Percentiles rank a stretch among this genome's conserved stretches.
These are phyloP conservation scores for Chrysemys picta DNA, from an alignment of 2,113 vertebrate species.

Conservation along the genomic window DNA sequence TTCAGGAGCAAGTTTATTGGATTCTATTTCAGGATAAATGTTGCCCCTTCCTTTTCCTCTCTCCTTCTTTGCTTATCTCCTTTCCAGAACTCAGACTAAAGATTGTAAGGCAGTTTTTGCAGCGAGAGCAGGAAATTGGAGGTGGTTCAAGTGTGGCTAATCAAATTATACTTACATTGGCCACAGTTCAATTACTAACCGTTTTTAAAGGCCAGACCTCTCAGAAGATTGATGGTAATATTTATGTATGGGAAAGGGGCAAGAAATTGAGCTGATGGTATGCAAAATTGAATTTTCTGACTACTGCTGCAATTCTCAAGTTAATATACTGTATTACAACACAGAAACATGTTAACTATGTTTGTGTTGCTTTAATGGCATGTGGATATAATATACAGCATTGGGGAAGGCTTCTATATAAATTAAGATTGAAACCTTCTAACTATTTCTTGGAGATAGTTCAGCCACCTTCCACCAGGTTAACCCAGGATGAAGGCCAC, in stretches of 20 bases:
- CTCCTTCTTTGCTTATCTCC: background rate
- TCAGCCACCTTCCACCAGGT: rapidly evolving
- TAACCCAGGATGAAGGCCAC: background rate
- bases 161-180: background rate
- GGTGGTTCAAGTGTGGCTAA: background rate
- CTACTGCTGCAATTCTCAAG: background rate
- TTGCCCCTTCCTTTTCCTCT: background rate
- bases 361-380: background rate
- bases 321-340: background rate
- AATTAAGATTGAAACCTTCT: background rate
- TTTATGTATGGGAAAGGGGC: background rate
- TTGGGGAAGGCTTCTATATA: background rate
- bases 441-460: background rate
- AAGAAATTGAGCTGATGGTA: rapidly evolving
- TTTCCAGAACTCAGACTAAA: conserved; percentile 14
- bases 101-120: background rate
- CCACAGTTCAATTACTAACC: rapidly evolving
- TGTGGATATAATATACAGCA: background rate
- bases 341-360: background rate
- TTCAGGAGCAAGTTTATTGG: background rate
- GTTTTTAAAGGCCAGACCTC: background rate
- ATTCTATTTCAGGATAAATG: conserved; percentile 29
- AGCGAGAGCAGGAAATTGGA: background rate
- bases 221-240: background rate
- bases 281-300: background rate